These are phyloP conservation scores for Lamellibrachia columna DNA, from an alignment of 2,888 invertebrate genomes.

Conservation along the genomic window DNA sequence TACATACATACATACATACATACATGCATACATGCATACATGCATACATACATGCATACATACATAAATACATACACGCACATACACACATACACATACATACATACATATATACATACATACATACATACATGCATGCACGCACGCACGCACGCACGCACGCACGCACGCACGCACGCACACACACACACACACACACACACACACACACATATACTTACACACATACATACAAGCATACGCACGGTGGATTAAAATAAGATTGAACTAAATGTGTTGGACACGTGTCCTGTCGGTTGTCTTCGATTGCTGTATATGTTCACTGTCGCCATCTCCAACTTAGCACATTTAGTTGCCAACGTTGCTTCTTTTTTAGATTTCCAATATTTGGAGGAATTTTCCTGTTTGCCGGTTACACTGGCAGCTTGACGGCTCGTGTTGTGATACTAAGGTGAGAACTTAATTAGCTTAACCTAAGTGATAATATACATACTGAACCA, in stretches of 20 bases:
- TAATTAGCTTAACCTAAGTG: background rate
- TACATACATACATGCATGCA: no score
- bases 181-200: no score
- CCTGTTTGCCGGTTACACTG: background rate
- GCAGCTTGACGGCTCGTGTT: background rate
- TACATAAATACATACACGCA: no score
- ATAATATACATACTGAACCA: background rate
- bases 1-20: no score
- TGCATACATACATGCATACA: no score
- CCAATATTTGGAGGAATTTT: background rate
- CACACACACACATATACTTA: no score
- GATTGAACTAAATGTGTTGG: background rate
- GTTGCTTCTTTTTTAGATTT: background rate
- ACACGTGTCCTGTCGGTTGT: background rate
- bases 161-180: no score
- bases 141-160: rapidly evolving
- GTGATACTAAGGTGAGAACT: background rate
- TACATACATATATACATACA: no score
- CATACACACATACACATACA: no score
- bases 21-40: no score
- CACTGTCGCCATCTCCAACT: background rate
- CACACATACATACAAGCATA: background rate
- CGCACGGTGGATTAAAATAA: background rate
- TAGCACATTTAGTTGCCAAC: background rate
- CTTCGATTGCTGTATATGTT: background rate